Evolutionary conservation across 1,140 invertebrate species (phyloP), one percentile per base, ranked within the genome.

Genomic region (Saccostrea cuccullata): DNA sequence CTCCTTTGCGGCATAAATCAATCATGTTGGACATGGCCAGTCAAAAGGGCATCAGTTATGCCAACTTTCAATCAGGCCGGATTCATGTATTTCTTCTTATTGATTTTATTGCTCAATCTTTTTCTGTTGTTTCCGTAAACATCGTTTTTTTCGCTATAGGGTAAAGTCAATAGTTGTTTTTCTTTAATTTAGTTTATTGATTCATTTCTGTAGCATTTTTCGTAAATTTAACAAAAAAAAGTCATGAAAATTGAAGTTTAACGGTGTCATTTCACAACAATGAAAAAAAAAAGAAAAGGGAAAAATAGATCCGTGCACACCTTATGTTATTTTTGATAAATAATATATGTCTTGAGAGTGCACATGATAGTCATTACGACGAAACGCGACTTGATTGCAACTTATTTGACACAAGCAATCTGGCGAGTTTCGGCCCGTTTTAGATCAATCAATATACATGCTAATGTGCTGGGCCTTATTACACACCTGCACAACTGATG

Each of bases 1-100:
- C 30, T 73, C 70, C 15, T 36, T 30, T 73, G 23, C 70, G 70
- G 70, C 70, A 73, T 73, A 73, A 73, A 73, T 73, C 70, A 73
- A 73, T 73, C 70, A 73, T 73, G 0, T 73, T 73, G 70, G 70
- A 73, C 70, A 73, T 30, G 23, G 26, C 23, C 23, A 73, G 70
- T 36, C 70, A 73, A 73, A 30, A 17, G 70, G 70, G 70, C 70
- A 73, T 30, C 70, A 30, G 70, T 30, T 73, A 26, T 23, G 70
- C 70, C 15, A 73, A 30, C 70, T 30, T 73, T 15, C 70, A 73
- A 73, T 30, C 70, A 73, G 70, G 8, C 70, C 30, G 13, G 26
- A 26, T 73, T 73, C 70, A 36, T 73, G 70, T 73, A 15, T 73
- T 30, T 73, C 70, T 30, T 73, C 70, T 17, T 73, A 73, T 73